Evolutionary conservation across 1,140 invertebrate species (phyloP).

Genomic region (Neelides sp.): DNA sequence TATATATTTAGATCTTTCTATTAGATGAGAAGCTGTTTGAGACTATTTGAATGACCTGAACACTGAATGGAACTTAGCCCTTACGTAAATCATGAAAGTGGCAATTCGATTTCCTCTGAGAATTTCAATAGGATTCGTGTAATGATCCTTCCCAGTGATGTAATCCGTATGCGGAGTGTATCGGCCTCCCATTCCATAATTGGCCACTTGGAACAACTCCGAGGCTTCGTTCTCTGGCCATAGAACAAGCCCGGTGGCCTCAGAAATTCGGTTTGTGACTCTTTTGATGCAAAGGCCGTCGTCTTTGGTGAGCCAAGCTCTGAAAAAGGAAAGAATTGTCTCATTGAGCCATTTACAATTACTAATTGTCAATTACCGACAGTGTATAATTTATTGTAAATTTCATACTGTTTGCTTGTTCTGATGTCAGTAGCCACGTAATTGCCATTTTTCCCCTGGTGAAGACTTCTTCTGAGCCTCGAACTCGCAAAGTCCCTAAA

Average conservation of each 20-base stretch:
- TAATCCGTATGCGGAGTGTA: slow-evolving; percentile 51
- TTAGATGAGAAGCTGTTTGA: not conserved
- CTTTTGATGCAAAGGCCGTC: slow-evolving; percentile 16
- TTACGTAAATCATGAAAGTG: slow-evolving; percentile 45
- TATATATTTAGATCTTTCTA: slow-evolving; percentile 1
- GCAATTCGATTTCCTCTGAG: slow-evolving; percentile 42
- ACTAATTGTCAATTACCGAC: not conserved
- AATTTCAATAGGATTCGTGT: slow-evolving; percentile 25
- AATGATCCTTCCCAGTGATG: slow-evolving; percentile 33
- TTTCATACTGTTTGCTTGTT: slow-evolving; percentile 33
- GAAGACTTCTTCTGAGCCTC: slow-evolving; percentile 21
- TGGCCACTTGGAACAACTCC: slow-evolving; percentile 36
- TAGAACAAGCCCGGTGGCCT: slow-evolving; percentile 23
- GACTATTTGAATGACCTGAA: not conserved
- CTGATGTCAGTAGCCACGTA: slow-evolving; percentile 33
- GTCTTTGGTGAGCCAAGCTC: slow-evolving; percentile 32
- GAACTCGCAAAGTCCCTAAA: slow-evolving; percentile 40
- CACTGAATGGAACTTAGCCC: slow-evolving; percentile 29
- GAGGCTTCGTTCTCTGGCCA: slow-evolving; percentile 23
- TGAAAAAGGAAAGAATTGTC: slow-evolving; percentile 11
- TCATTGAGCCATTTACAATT: not conserved
- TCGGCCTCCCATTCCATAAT: slow-evolving; percentile 52
- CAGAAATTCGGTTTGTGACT: slow-evolving; percentile 20
- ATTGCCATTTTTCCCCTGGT: slow-evolving; percentile 26
- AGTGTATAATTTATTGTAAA: not conserved